phyloP scores from a whole-genome alignment of 1,140 invertebrate species.

The Zaprionus inermis region DNA sequence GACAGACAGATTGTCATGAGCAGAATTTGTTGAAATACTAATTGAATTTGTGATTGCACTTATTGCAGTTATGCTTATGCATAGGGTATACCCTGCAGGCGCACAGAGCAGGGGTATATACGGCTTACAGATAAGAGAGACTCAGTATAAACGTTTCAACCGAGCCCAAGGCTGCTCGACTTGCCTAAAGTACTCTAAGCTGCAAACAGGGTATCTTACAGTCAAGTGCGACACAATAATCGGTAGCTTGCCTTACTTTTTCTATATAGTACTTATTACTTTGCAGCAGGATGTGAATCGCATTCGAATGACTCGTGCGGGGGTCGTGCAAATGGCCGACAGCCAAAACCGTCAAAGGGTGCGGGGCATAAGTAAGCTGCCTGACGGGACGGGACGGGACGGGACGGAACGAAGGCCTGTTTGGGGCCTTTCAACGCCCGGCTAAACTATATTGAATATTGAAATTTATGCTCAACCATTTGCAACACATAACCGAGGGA shows the following conservation, averaged over 20 bases:
- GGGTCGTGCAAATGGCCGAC: constrained; percentile 11
- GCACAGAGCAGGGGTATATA: background rate
- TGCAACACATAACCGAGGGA: constrained; percentile 29
- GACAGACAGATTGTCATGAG: constrained; percentile 2
- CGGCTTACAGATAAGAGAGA: background rate
- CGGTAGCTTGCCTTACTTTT: background rate
- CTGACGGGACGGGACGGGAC: background rate
- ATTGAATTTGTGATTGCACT: constrained; percentile 22
- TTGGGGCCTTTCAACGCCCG: constrained; percentile 47
- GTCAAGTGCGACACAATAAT: background rate
- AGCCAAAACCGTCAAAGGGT: background rate
- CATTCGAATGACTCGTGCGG: background rate
- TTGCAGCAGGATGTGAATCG: constrained; percentile 15
- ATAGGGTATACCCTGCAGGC: background rate
- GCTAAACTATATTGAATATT: constrained; percentile 53
- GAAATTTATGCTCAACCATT: constrained; percentile 63
- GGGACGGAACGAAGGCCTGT: background rate
- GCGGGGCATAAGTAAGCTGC: background rate
- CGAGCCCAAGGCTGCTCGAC: no score
- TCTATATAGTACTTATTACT: constrained; percentile 23
- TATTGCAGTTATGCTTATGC: constrained; percentile 35
- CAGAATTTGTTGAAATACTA: constrained; percentile 5
- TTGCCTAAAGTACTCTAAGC: background rate
- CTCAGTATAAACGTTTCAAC: no score
- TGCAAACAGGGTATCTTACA: background rate